Conservation (phyloP, 2,888 invertebrate genomes). For the Coremacera marginata region DNA sequence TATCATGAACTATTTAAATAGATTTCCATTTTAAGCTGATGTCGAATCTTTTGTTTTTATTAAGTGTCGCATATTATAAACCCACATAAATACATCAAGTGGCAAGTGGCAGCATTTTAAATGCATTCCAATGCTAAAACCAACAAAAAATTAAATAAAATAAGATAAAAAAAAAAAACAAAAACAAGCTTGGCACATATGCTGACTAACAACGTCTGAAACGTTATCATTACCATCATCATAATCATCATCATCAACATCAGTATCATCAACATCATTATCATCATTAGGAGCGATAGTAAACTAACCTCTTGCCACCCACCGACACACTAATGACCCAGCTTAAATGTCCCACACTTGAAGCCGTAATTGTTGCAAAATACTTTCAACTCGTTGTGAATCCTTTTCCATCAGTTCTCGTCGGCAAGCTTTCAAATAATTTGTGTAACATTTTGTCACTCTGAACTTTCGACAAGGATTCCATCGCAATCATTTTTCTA, state of each 20-base stretch:
- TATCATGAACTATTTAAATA: slow-evolving; percentile 40
- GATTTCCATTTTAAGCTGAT: slow-evolving; percentile 50
- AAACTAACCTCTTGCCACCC: not conserved
- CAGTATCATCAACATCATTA: slow-evolving; percentile 11
- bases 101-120: slow-evolving; percentile 54
- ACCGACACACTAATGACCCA: slow-evolving; percentile 3
- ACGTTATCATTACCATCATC: slow-evolving; percentile 11
- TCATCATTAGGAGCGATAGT: not conserved
- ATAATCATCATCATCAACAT: too few species aligned
- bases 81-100: slow-evolving; percentile 65
- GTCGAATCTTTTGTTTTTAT: slow-evolving; percentile 65
- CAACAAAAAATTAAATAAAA: slow-evolving; percentile 17
- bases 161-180: slow-evolving; percentile 25
- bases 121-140: slow-evolving; percentile 27
- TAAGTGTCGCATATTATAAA: slow-evolving; percentile 64
- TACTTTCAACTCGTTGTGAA: slow-evolving; percentile 5
- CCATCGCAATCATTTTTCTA: slow-evolving; percentile 11
- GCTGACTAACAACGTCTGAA: not conserved
- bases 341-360: not conserved
- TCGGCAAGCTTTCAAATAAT: not conserved
- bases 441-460: slow-evolving; percentile 33
- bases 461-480: slow-evolving; percentile 2
- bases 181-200: slow-evolving; percentile 30
- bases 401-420: not conserved
- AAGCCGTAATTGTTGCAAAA: not conserved